phyloP scores from a whole-genome alignment of 2,797 vertebrate genomes.

The Sciaenops ocellatus region DNA sequence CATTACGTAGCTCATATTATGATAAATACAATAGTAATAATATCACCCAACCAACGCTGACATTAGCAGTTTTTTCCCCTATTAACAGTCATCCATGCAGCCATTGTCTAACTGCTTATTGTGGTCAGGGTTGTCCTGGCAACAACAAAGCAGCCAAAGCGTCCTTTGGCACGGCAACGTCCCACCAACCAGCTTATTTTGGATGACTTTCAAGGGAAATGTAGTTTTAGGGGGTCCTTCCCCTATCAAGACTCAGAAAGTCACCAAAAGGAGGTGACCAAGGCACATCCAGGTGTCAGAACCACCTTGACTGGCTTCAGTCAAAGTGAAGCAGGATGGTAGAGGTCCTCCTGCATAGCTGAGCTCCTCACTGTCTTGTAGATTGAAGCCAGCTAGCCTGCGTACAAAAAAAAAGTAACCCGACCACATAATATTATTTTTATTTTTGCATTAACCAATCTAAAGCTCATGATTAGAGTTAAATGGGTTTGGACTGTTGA shows the following conservation, averaged over 20 bases:
- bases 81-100: conserved; percentile 1
- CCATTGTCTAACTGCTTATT: conserved; percentile 23
- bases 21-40: not conserved
- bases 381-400: not conserved
- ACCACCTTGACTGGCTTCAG: not conserved
- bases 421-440: not conserved
- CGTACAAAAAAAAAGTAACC: not conserved
- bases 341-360: not conserved
- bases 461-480: not conserved
- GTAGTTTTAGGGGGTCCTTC: not conserved
- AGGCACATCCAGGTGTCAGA: not conserved
- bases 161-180: conserved; percentile 27
- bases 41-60: not conserved
- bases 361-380: not conserved
- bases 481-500: too few species aligned
- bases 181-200: conserved; percentile 28
- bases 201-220: conserved; percentile 7
- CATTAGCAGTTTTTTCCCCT: not conserved
- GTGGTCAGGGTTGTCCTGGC: conserved; percentile 55
- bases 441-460: not conserved
- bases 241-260: not conserved
- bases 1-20: not conserved
- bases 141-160: conserved; percentile 42
- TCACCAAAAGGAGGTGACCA: not conserved
- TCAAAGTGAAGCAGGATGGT: not conserved